phyloP scores from a whole-genome alignment of 2,888 invertebrate genomes.

The Pasiphila rectangulata region DNA sequence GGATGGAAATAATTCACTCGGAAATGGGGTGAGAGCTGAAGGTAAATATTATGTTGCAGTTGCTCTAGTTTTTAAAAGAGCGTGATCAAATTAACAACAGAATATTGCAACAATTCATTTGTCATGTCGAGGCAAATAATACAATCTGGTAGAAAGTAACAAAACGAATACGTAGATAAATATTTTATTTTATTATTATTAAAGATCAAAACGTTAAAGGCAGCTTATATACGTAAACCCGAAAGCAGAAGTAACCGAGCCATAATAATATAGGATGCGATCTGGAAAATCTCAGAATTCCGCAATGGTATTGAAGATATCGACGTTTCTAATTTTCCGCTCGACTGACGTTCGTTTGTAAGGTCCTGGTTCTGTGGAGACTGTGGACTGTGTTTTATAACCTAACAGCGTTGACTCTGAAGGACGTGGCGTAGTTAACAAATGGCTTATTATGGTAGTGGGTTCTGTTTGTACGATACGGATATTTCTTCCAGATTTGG shows the following conservation, averaged over 20 bases:
- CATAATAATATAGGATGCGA: conserved; percentile 5
- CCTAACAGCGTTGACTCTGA: no score
- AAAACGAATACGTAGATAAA: no score
- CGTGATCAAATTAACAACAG: not conserved
- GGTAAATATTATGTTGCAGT: conserved; percentile 1
- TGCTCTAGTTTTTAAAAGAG: not conserved
- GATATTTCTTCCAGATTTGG: no score
- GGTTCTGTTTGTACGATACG: no score
- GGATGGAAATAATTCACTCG: conserved; percentile 17
- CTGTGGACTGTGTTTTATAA: conserved; percentile 4
- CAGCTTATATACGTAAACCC: not conserved
- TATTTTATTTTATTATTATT: not conserved
- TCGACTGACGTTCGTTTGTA: conserved; percentile 19
- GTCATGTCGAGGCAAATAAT: no score
- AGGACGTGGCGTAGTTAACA: no score
- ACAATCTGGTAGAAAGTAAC: no score
- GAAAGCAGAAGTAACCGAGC: not conserved
- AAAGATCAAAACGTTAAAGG: conserved; percentile 6
- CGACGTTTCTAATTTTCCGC: conserved; percentile 23
- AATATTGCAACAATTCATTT: not conserved
- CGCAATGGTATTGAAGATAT: conserved; percentile 13
- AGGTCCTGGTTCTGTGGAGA: conserved; percentile 9
- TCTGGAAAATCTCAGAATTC: conserved; percentile 7
- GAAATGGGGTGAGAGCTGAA: conserved; percentile 21
- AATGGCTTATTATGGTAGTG: no score